phyloP scores from a whole-genome alignment of 2,888 invertebrate species.

The Geotrupes spiniger region DNA sequence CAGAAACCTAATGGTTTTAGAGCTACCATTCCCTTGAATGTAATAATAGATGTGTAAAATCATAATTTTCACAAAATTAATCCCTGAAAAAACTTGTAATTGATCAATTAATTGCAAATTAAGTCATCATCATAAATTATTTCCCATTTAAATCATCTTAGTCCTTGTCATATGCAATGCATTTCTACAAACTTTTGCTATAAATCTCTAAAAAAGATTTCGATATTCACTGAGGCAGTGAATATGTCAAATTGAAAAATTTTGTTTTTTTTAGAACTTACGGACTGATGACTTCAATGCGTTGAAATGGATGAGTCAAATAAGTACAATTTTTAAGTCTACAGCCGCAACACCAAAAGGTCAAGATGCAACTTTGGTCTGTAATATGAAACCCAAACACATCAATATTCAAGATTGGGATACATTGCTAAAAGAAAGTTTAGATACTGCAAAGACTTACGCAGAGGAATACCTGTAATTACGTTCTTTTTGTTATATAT shows the following conservation, averaged over 20 bases:
- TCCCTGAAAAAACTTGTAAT: too few species aligned
- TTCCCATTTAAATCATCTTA: too few species aligned
- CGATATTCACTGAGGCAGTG: too few species aligned
- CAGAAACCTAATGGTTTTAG: too few species aligned
- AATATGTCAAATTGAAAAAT: too few species aligned
- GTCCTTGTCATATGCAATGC: too few species aligned
- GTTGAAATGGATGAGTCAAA: constrained; percentile 64
- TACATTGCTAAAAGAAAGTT: constrained; percentile 60
- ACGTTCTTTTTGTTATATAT: background rate
- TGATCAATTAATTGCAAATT: too few species aligned
- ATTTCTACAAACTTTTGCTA: too few species aligned
- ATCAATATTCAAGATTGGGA: constrained; percentile 59
- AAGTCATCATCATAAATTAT: too few species aligned
- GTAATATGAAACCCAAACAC: constrained; percentile 67
- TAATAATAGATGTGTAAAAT: background rate
- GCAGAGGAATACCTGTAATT: constrained; percentile 45
- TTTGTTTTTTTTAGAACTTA: constrained; percentile 51
- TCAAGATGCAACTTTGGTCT: constrained; percentile 58
- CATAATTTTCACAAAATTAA: too few species aligned
- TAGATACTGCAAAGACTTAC: constrained; percentile 58
- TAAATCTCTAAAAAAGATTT: too few species aligned
- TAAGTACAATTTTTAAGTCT: constrained; percentile 61
- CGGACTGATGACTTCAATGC: constrained; percentile 62
- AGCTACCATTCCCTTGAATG: too few species aligned
- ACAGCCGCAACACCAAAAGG: constrained; percentile 54